Evolutionary conservation across 2,797 vertebrate species (phyloP).

Genomic region (Limosa lapponica): DNA sequence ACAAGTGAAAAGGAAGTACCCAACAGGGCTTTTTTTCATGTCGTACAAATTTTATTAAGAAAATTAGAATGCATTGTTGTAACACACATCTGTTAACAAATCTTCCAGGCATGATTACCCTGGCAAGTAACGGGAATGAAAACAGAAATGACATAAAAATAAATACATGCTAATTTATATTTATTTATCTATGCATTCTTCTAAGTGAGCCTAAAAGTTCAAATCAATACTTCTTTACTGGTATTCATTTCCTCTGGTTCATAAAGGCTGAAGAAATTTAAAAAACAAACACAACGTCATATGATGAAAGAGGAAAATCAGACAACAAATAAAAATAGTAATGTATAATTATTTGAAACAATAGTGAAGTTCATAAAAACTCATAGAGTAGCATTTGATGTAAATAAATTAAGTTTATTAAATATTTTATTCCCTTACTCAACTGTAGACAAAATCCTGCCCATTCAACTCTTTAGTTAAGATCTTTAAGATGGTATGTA

Average conservation of each 20-base stretch:
- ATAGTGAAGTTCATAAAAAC: neutral
- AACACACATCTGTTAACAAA: neutral
- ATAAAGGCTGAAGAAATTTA: neutral
- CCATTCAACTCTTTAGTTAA: neutral
- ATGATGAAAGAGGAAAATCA: neutral
- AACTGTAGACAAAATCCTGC: neutral
- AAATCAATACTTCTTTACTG: neutral
- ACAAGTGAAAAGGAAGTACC: neutral
- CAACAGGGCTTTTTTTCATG: neutral
- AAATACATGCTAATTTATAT: neutral
- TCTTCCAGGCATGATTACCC: neutral
- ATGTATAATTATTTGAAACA: neutral
- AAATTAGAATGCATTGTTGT: neutral
- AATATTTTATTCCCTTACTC: neutral
- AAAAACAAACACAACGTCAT: neutral
- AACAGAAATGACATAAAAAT: neutral
- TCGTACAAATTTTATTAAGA: neutral
- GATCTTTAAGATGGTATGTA: neutral
- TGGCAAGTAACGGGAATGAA: neutral
- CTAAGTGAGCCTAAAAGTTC: neutral
- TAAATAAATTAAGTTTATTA: neutral
- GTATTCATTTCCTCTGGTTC: neutral
- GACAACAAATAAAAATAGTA: neutral
- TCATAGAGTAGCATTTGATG: accelerated
- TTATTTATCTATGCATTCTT: neutral